These are phyloP conservation scores for Pogonognathellus flavescens DNA, from an alignment of 1,140 invertebrate species.

Conservation along the genomic window DNA sequence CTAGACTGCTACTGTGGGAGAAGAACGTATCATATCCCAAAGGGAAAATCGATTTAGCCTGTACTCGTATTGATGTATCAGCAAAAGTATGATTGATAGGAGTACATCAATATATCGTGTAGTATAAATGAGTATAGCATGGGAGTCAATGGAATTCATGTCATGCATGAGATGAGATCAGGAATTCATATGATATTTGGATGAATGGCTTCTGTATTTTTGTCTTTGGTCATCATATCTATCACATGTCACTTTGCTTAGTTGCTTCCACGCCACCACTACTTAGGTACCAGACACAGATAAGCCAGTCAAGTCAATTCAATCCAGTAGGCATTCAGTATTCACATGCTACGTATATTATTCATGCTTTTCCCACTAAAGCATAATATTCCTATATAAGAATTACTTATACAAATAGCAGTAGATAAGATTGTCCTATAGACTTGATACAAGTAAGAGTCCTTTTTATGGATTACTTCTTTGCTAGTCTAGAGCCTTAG, in stretches of 20 bases:
- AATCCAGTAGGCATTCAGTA: no score
- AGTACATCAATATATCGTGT: slow-evolving; percentile 6
- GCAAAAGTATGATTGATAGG: slow-evolving; percentile 62
- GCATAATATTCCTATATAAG: no score
- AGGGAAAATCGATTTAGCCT: slow-evolving; percentile 49
- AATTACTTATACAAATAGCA: no score
- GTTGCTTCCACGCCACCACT: no score
- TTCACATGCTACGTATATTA: background rate
- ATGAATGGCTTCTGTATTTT: slow-evolving; percentile 25
- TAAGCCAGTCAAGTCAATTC: background rate
- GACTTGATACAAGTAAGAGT: no score
- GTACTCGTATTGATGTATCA: slow-evolving; percentile 57
- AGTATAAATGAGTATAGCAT: background rate
- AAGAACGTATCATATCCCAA: slow-evolving; percentile 8
- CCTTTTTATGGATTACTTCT: no score
- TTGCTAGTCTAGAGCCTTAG: no score
- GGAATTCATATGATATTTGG: slow-evolving; percentile 44
- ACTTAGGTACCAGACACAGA: no score
- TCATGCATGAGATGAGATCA: slow-evolving; percentile 52
- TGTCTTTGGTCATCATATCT: background rate
- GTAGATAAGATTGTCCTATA: no score
- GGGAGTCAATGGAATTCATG: slow-evolving; percentile 52
- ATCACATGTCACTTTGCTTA: no score
- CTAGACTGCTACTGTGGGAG: no score
- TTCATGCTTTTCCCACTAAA: no score